Base-by-base conservation (phyloP, 1,140 invertebrate genomes). In the Heliconius melpomene region DNA sequence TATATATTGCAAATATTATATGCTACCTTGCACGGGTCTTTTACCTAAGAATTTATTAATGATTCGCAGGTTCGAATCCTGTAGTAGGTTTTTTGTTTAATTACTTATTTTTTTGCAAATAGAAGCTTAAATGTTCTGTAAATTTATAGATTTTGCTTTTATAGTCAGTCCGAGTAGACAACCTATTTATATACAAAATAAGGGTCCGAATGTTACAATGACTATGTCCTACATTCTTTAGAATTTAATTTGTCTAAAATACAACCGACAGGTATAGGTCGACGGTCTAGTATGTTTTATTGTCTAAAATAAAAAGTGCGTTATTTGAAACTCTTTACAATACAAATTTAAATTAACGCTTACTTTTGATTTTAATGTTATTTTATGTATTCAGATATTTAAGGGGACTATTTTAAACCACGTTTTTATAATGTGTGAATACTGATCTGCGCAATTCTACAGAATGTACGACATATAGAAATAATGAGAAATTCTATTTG, bases 51-150 rank as follows among this genome's bases (percentile, higher is more conserved):
- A 57, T 57, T 52, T 20, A 23, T n/a, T 20, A 7, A 13, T 13
- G 23, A 29, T 29, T 66, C 60, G 60, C 60, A 66, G 60, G 60
- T 66, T 26, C 60, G 60, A 66, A 66, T 66, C 60, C 60, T 23
- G 11, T n/a, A 23, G 54, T 23, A 57, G 20, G 7, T 57, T 23
- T 57, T 57, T 23, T 57, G 18, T 57, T 2, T 57, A 23, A 9
- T 52, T 52, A 20, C 2, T 23, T 57, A 8, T 8, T 23, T 46
- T 57, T 57, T 9, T 57, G 20, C n/a, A n/a, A 60, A 60, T 60
- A 60, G 20, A 23, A 60, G 20, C 7, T 60, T n/a, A 23, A 60
- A n/a, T 23, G 11, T 60, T 23, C 18, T 60, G 54, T 60, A 60
- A 23, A 60, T 20, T 8, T 60, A 46, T 46, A 46, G 40, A 46